Evolutionary conservation across 2,113 vertebrate genomes (phyloP).

Genomic region (Pholis gunnellus): DNA sequence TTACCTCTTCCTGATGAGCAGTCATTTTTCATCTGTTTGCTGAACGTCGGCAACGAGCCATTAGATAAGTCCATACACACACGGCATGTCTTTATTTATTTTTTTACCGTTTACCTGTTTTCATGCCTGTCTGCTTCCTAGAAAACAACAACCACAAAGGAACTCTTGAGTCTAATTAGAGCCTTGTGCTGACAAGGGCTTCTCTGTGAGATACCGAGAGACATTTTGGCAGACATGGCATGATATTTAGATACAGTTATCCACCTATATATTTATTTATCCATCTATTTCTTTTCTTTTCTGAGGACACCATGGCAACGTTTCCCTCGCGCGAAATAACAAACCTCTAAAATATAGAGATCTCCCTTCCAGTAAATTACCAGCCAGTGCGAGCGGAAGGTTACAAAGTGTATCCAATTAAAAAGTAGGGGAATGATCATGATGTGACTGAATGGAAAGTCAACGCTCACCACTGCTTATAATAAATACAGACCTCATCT

Average conservation of each 20-base stretch:
- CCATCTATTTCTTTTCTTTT: constrained; percentile 6
- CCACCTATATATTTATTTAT: constrained; percentile 17
- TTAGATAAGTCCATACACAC: constrained; percentile 28
- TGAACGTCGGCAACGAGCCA: constrained; percentile 15
- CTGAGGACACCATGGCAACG: background rate
- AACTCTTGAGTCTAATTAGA: constrained; percentile 79
- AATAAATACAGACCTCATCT: constrained; percentile 2
- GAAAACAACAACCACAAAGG: constrained; percentile 67
- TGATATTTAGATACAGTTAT: constrained; percentile 23
- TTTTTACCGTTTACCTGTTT: constrained; percentile 51
- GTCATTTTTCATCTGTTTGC: constrained; percentile 16
- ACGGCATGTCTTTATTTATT: constrained; percentile 8
- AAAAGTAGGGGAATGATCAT: constrained; percentile 49
- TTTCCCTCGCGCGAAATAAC: constrained; percentile 9
- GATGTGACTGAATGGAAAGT: constrained; percentile 37
- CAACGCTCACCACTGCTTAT: constrained; percentile 16
- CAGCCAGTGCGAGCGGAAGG: constrained; percentile 13
- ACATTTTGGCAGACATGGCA: constrained; percentile 40
- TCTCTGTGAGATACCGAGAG: constrained; percentile 43
- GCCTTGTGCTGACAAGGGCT: constrained; percentile 58
- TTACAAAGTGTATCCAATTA: constrained; percentile 74
- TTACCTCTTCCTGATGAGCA: constrained; percentile 2
- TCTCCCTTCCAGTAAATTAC: constrained; percentile 12
- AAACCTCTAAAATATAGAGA: constrained; percentile 21
- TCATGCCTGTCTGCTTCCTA: constrained; percentile 76